Evolutionary conservation across 1,140 invertebrate species (phyloP).

Genomic region (Leptinotarsa defecta): DNA sequence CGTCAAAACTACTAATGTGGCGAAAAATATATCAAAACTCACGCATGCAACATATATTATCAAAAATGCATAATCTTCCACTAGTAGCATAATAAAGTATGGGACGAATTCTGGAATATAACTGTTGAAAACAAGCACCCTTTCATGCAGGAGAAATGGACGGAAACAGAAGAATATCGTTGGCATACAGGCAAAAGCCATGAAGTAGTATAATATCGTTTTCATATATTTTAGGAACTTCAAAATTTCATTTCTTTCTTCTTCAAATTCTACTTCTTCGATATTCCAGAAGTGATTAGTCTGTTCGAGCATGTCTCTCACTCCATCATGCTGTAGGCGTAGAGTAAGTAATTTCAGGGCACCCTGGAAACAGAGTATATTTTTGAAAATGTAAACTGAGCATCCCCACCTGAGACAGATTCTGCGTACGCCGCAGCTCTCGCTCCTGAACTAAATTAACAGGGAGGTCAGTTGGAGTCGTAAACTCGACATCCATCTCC

Average conservation of each 20-base stretch:
- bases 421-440: too few relatives aligned
- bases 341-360: not conserved
- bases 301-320: not conserved
- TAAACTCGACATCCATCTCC: too few relatives aligned
- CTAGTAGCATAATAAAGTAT: not conserved
- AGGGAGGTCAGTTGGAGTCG: too few relatives aligned
- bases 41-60: not conserved
- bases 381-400: too few relatives aligned
- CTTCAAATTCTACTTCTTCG: not conserved
- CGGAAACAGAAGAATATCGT: not conserved
- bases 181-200: not conserved
- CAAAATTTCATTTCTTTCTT: not conserved
- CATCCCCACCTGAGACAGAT: too few relatives aligned
- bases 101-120: constrained; percentile 4
- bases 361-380: not conserved
- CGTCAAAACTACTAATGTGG: not conserved
- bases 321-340: not conserved
- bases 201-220: not conserved
- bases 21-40: not conserved
- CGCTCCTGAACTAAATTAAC: too few relatives aligned
- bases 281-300: constrained; percentile 7
- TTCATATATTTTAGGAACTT: not conserved
- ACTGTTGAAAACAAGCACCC: not conserved
- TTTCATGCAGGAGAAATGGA: not conserved
- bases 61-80: not conserved